Base-by-base conservation (phyloP, 92 coral and sea anemone species). In the Epizoanthus ramosus region DNA sequence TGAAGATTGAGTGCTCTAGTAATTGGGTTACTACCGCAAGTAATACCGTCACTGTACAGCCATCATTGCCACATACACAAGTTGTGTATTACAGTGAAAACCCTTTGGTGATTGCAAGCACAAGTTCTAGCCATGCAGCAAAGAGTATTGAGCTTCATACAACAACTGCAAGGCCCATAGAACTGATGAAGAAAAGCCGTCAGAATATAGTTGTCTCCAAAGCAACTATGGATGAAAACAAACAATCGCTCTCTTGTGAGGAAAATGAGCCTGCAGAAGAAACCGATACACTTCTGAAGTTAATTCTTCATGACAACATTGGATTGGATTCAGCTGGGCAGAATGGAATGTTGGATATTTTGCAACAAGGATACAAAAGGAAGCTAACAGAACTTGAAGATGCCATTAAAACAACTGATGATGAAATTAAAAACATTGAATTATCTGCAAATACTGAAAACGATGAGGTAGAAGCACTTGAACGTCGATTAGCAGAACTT, bases 271-370 rank as follows among this genome's bases (percentile, higher is more conserved):
- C 21, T 18, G 23, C 71, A 39, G 82, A 77, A 43, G 70, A 77
- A 77, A 77, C 68, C 15, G 82, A 77, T 77, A 57, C 82, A 41
- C 63, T 77, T 63, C 33, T 77, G 12, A 77, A 61, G 17, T 22
- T 77, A 43, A 77, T 77, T 60, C 63, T 77, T 58, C 82, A 77
- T 77, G 82, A 77, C 15, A 77, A 77, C 23, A 60, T 60, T n/a
- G 82, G 82, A 7, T 63, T 77, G 82, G 82, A 77, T 41, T 61
- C 82, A 14, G 82, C 33, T n/a, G 82, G 82, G 4, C 82, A 77
- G 16, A 77, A 41, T 63, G 82, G 82, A 13, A 77, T 77, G 82
- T 57, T 77, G 22, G 82, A 77, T 61, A 77, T 77, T 24, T 69
- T 77, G 14, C 82, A 77, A 18, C 82, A 77, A 13, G 82, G 82